Conservation (phyloP, 2,888 invertebrate genomes). For the Thysanoteuthis rhombus region DNA sequence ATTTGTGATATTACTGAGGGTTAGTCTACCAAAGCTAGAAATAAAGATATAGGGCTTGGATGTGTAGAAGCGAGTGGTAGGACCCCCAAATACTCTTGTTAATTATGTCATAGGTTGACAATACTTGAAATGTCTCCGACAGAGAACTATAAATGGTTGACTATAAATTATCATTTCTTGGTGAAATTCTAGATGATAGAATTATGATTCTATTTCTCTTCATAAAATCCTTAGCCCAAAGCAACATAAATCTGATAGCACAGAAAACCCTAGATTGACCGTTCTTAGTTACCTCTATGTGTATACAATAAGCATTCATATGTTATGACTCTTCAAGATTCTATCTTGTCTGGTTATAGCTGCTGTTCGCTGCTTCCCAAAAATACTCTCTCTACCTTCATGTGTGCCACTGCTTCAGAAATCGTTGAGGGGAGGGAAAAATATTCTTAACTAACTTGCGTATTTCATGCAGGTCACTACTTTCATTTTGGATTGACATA, state of each 20-base stretch:
- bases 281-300: neutral
- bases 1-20: too few relatives aligned
- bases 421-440: neutral
- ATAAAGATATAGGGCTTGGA: too few relatives aligned
- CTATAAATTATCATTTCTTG: too few relatives aligned
- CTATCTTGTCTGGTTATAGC: neutral
- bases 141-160: too few relatives aligned
- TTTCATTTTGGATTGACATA: neutral
- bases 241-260: neutral
- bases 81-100: too few relatives aligned
- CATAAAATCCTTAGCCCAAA: neutral
- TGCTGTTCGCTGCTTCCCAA: neutral
- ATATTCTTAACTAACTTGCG: neutral
- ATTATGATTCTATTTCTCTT: too few relatives aligned
- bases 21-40: too few relatives aligned
- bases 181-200: too few relatives aligned
- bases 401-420: neutral
- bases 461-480: neutral
- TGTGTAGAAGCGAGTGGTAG: too few relatives aligned
- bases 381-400: neutral
- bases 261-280: neutral
- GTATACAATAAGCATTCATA: neutral
- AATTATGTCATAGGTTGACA: too few relatives aligned
- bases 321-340: neutral
- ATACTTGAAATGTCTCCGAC: too few relatives aligned